These are phyloP conservation scores for Lepidurus arcticus DNA, from an alignment of 1,140 invertebrate species.

Conservation along the genomic window DNA sequence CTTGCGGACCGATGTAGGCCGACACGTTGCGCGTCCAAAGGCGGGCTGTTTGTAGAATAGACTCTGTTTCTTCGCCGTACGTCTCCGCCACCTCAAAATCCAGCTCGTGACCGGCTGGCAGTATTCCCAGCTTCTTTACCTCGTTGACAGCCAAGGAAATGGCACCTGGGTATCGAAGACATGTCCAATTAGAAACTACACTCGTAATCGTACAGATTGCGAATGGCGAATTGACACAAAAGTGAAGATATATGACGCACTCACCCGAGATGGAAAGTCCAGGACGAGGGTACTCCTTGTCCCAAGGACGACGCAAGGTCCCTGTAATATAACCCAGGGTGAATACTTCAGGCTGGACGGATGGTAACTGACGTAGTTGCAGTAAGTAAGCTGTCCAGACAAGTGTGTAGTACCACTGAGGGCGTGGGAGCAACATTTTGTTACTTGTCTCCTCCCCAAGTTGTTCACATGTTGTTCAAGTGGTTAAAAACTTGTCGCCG, in stretches of 20 bases:
- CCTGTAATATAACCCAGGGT: conserved; percentile 52
- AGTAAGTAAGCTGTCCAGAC: background rate
- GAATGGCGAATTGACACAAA: background rate
- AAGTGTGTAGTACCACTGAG: background rate
- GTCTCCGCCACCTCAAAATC: conserved; percentile 84
- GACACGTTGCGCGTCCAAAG: conserved; percentile 80
- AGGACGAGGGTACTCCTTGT: conserved; percentile 68
- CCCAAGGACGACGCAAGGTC: conserved; percentile 63
- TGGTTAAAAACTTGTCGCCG: background rate
- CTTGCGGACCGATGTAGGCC: conserved; percentile 89
- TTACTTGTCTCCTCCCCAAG: background rate
- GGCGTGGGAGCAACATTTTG: background rate
- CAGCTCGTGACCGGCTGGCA: conserved; percentile 57
- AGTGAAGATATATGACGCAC: background rate
- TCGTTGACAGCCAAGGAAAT: conserved; percentile 65
- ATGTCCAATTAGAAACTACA: background rate
- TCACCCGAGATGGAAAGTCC: conserved; percentile 61
- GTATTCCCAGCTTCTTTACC: conserved; percentile 41
- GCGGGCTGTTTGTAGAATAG: conserved; percentile 75
- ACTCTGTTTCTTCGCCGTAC: conserved; percentile 78
- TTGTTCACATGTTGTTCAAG: conserved; percentile 22
- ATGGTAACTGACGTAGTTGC: background rate
- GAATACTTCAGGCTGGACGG: conserved; percentile 36
- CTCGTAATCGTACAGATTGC: no score
- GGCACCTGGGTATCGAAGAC: conserved; percentile 50